Base-by-base conservation (phyloP, 2,888 invertebrate species). In the Platerodrilus igneus region DNA sequence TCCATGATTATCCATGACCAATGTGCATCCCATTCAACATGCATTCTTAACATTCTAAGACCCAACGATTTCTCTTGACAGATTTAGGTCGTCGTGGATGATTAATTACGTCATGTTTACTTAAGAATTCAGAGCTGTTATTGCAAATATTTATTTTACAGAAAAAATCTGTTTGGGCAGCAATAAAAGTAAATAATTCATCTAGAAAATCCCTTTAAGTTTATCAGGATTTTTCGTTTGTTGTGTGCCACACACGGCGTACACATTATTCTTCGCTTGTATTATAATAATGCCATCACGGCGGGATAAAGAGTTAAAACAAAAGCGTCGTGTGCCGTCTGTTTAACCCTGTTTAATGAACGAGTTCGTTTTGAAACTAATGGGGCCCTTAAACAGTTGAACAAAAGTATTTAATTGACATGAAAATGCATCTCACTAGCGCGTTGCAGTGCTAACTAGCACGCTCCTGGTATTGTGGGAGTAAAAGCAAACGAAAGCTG, bases 391-490 rank as follows among this genome's bases (percentile, higher is more conserved):
- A n/a, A n/a, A n/a, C n/a, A n/a, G n/a, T 41, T 25, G 34, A 34
- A 47, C 41, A 50, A 48, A 43, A 33, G 31, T 30, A 37, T 21
- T 46, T 53, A 53, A 53, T 53, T 53, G 53, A 53, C 53, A 38
- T 47, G 42, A 48, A 53, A 52, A 53, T 50, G 42, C 39, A 37
- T 37, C 42, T 35, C 23, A 27, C 34, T 41, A 45, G 41, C 50
- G 50, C n/a, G 41, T 42, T 41, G 37, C 48, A 47, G 51, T 48
- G 51, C 41, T 52, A 53, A 50, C 50, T 52, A 52, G 51, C 50
- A 52, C 50, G 50, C 51, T 51, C 40, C 30, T 13, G n/a, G 37
- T 43, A 47, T 52, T 52, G 53, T 49, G 47, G 49, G 51, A 37
- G 50, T 35, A 50, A 41, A 46, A 47, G 44, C 32, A 40, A 43